Base-by-base conservation (phyloP, 2,113 vertebrate genomes). In the Ascaphus truei region DNA sequence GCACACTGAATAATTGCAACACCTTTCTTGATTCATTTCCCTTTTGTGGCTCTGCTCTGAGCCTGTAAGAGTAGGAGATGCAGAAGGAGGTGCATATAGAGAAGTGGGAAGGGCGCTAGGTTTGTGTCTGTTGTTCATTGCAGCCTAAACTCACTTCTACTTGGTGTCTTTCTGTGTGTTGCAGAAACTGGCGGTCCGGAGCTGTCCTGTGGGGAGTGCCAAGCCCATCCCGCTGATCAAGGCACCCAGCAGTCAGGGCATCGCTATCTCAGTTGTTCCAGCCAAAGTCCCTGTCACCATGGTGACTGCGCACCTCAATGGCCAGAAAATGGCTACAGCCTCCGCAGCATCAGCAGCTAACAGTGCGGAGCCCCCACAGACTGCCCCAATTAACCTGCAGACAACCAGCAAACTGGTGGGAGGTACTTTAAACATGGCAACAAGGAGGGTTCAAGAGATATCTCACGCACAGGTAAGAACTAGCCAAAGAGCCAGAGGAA, bases 221-320 rank as follows among this genome's bases (percentile, higher is more conserved):
- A 83, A 90, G 73, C 86, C 90, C 29, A 82, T 92, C 72, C 88
- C 86, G 1, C 89, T 90, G 79, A 89, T 89, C 78, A 87, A 84
- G 77, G 85, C 87, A 58, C 75, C 90, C 66, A 77, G 78, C 43
- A 79, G 79, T 36, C 91, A 86, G 85, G 77, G 80, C 82, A 83
- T 92, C 52, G 81, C 92, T 78, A 87, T 91, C 81, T 88, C 91
- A 0, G 88, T 90, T 76, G 83, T 90, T 73, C 91, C 90, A 47
- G 85, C 84, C 71, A 89, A 90, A 85, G 72, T 85, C 31, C 90
- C 91, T 73, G 84, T 89, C 77, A 87, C 90, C 81, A 92, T 93
- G 92, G 92, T 93, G 81, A 91, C 93, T 1, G 88, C 92, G 73
- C 89, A 89, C 80, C 82, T 92, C 64, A 92, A 87, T 34, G 91